phyloP scores from a whole-genome alignment of 2,113 vertebrate species.

The Aramus guarauna region DNA sequence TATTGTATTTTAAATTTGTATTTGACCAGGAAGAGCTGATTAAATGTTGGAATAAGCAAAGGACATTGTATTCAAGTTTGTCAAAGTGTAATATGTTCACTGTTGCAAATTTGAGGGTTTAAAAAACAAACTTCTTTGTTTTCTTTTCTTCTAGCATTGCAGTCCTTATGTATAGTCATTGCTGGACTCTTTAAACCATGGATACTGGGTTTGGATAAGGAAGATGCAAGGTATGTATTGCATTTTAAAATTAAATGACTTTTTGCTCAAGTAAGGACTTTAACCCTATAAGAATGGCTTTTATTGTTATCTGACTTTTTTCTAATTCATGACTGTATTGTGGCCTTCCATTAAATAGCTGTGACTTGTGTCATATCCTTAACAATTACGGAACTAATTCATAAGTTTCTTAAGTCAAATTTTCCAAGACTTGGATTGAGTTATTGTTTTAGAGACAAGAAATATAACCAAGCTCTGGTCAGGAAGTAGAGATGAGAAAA shows the following conservation, averaged over 20 bases:
- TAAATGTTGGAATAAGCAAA: background rate
- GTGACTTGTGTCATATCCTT: background rate
- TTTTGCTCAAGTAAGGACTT: background rate
- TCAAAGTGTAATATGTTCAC: background rate
- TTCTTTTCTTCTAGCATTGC: slow-evolving; percentile 76
- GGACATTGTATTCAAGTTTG: background rate
- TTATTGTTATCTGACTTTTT: background rate
- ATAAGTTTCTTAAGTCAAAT: background rate
- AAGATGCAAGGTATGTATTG: slow-evolving; percentile 77
- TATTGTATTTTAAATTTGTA: background rate
- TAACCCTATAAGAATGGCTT: too few species aligned
- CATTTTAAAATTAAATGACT: background rate
- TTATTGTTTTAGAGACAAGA: background rate
- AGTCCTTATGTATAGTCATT: slow-evolving; percentile 80
- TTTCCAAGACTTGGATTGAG: background rate
- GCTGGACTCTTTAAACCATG: slow-evolving; percentile 89
- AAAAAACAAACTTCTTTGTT: background rate
- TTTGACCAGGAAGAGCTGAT: background rate
- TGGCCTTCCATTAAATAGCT: background rate
- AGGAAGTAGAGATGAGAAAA: background rate
- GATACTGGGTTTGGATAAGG: slow-evolving; percentile 88
- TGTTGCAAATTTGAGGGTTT: background rate
- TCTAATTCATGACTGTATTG: background rate
- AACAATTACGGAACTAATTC: background rate
- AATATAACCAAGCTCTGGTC: background rate